A percentile compares a stretch with the other conserved stretches of the same genome.
These are phyloP conservation scores for Ovibos moschatus DNA, from an alignment of 2,113 vertebrate species.

Conservation along the genomic window DNA sequence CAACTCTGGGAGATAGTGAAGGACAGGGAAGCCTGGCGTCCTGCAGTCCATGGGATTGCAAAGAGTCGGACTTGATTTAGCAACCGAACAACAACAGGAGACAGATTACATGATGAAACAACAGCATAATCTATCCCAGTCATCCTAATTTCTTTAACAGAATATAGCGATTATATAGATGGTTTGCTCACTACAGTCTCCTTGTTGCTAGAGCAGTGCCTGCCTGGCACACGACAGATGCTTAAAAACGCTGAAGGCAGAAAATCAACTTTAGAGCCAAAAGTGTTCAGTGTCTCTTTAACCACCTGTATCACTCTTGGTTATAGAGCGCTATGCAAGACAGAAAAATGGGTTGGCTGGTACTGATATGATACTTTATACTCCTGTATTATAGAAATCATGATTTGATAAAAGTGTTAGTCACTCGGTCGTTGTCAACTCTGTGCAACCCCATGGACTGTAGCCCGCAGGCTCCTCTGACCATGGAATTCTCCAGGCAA, in stretches of 20 bases:
- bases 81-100: not conserved
- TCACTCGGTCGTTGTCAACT: not conserved
- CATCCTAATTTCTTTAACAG: not conserved
- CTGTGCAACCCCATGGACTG: not conserved
- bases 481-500: not conserved
- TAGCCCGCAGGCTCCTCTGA: not conserved
- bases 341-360: not conserved
- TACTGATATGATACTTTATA: not conserved
- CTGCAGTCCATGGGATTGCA: not conserved
- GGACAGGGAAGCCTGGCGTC: not conserved
- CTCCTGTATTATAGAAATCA: not conserved
- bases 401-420: not conserved
- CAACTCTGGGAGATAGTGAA: not conserved
- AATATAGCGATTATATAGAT: rapidly evolving
- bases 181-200: not conserved
- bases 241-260: not conserved
- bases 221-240: not conserved
- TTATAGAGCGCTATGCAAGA: not conserved
- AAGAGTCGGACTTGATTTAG: not conserved
- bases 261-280: not conserved
- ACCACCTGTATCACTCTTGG: not conserved
- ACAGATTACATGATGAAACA: not conserved
- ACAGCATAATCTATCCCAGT: not conserved
- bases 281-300: not conserved
- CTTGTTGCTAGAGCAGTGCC: not conserved